Base-by-base conservation (phyloP, 2,888 invertebrate species). In the Drosophila mettleri region DNA sequence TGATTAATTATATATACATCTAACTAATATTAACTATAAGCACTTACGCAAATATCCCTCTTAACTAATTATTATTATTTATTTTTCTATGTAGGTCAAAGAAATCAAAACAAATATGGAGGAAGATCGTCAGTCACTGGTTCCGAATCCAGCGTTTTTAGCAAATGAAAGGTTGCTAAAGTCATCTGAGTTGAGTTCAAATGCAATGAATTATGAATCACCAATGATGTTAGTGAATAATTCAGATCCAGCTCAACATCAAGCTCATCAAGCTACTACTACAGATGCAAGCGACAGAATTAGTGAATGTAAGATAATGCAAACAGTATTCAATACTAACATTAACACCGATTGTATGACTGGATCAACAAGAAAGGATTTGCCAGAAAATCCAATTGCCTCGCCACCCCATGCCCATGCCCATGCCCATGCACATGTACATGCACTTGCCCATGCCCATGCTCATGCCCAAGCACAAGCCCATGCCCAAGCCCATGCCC, bases 291-390 rank as follows among this genome's bases (percentile, higher is more conserved):
- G n/a, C 20, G 73, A 57, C 20, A 58, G 27, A 34, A 58, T 43
- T 36, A 52, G 38, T 57, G 34, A 51, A 36, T 57, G 51, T 46
- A 58, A 49, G 51, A 73, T 51, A 64, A 54, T 69, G 57, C 46
- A 69, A 22, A 16, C 55, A 57, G 39, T 69, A 60, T 60, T 75
- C 45, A 63, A 72, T 22, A 38, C 68, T 10, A 62, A 67, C 18
- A 29, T 55, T n/a, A 24, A 67, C 31, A 43, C 46, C 14, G 74
- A 75, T 33, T 54, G 22, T 60, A n/a, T 49, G 33, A 34, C 51
- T 43, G 74, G 53, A 58, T 16, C 49, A 45, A 16, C 38, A 39
- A 36, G 58, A 36, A 70, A 54, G 10, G 67, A 68, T 20, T 55
- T 62, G 14, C 20, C 54, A 24, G 55, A 49, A n/a, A 59, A 61